Percentiles rank a stretch among this genome's conserved stretches.
Evolutionary conservation across 2,797 vertebrate genomes (phyloP).

Genomic region (Semotilus atromaculatus): DNA sequence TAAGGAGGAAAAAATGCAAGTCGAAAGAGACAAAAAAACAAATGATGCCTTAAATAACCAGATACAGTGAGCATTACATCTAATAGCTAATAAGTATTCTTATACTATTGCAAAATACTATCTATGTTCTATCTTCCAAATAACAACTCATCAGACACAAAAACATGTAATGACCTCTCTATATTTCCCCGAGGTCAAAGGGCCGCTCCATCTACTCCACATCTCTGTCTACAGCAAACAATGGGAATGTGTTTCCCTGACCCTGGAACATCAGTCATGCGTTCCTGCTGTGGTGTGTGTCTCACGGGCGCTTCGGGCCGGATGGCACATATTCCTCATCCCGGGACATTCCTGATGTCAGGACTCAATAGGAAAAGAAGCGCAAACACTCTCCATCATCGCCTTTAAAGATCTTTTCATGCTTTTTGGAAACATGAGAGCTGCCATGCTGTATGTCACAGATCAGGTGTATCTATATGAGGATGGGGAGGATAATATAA

Average conservation of each 20-base stretch:
- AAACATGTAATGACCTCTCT: not conserved
- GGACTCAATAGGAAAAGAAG: slow-evolving; percentile 34
- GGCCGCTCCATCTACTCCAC: not conserved
- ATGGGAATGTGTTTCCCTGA: slow-evolving; percentile 6
- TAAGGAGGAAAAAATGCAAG: not conserved
- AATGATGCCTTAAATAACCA: not conserved
- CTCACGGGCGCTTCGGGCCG: too few relatives aligned
- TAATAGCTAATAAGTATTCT: not conserved
- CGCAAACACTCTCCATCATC: slow-evolving; percentile 24
- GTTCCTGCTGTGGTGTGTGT: slow-evolving; percentile 54
- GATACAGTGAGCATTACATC: not conserved
- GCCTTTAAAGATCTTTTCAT: not conserved
- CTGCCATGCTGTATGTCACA: not conserved
- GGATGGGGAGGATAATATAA: not conserved
- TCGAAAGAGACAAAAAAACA: not conserved
- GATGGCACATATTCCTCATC: slow-evolving; percentile 6
- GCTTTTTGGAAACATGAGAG: not conserved
- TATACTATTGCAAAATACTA: not conserved
- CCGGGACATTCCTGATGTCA: slow-evolving; percentile 49
- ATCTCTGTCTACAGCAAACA: slow-evolving; percentile 8
- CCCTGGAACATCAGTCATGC: slow-evolving; percentile 43
- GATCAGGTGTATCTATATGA: not conserved
- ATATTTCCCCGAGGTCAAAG: not conserved
- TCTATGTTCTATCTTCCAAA: not conserved
- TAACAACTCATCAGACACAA: not conserved